Percentiles rank a stretch among this genome's conserved stretches.
These are phyloP conservation scores for Coturnix japonica DNA, from an alignment of 2,113 vertebrate species.

Conservation along the genomic window DNA sequence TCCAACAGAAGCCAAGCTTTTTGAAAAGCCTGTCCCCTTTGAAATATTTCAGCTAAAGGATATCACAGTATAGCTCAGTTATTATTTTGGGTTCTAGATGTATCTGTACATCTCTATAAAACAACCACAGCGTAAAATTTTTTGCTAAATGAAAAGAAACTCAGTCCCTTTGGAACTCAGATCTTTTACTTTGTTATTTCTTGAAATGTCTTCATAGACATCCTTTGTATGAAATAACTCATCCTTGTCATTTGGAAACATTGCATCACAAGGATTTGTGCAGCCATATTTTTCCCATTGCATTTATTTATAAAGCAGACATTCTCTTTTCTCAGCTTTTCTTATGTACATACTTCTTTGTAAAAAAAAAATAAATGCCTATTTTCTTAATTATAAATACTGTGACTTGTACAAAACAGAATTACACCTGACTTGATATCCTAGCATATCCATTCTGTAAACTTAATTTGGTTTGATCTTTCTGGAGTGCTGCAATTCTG, in stretches of 20 bases:
- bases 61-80: background rate
- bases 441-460: background rate
- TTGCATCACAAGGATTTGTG: background rate
- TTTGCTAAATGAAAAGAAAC: background rate
- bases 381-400: background rate
- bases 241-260: background rate
- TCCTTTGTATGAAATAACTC: background rate
- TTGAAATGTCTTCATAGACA: background rate
- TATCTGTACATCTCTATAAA: conserved; percentile 12
- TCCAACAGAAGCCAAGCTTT: conserved; percentile 28
- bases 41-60: conserved; percentile 31
- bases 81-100: background rate
- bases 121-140: background rate
- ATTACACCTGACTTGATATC: background rate
- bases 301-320: background rate
- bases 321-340: background rate
- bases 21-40: conserved; percentile 25
- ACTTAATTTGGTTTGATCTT: background rate
- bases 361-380: background rate
- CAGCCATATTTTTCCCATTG: background rate
- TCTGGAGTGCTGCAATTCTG: background rate
- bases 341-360: background rate
- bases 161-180: background rate
- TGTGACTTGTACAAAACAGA: background rate
- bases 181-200: background rate